Percentiles rank a stretch among this genome's conserved stretches.
phyloP scores from a whole-genome alignment of 2,113 vertebrate genomes.

The Cyprinus carpio region DNA sequence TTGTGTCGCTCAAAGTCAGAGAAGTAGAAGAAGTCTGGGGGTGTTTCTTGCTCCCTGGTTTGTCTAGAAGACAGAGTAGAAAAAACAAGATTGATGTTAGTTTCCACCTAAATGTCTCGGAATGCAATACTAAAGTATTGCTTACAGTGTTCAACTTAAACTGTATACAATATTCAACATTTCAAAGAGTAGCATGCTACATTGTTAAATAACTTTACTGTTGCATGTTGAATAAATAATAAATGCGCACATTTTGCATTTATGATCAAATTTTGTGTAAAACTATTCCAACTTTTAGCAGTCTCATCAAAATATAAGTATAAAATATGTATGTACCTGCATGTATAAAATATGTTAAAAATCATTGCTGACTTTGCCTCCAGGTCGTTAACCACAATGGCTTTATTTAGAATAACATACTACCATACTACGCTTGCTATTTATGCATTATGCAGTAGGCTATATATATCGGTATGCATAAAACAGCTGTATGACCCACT shows the following conservation, averaged over 20 bases:
- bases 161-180: not conserved
- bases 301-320: not conserved
- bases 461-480: not conserved
- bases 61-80: constrained; percentile 76
- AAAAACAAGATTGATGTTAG: constrained; percentile 13
- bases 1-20: constrained; percentile 98
- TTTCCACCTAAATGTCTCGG: not conserved
- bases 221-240: not conserved
- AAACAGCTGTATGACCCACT: constrained; percentile 20
- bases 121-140: not conserved
- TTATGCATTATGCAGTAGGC: not conserved
- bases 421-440: not conserved
- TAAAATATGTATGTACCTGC: not conserved
- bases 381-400: not conserved
- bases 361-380: not conserved
- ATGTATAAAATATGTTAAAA: not conserved
- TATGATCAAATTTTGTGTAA: not conserved
- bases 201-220: not conserved
- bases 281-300: not conserved
- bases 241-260: not conserved
- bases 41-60: constrained; percentile 94
- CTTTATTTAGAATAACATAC: not conserved
- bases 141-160: not conserved
- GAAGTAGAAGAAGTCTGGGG: constrained; percentile 98
- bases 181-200: not conserved